Evolutionary conservation across 2,888 invertebrate species (phyloP).

Genomic region (Hirtodrosophila trivittata): DNA sequence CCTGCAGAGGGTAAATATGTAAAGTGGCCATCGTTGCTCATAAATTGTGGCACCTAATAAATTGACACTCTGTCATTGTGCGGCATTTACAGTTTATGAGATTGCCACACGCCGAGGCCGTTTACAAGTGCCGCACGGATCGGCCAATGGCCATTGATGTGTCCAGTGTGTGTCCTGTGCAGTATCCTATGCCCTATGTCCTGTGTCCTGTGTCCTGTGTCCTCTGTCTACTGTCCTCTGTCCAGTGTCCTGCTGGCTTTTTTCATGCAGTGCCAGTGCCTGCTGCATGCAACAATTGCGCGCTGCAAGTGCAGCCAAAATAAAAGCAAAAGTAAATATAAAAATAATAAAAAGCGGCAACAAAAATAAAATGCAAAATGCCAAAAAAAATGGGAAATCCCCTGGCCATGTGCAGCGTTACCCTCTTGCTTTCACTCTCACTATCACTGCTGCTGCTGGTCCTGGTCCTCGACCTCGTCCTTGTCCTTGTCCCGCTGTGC

Average conservation of each 20-base stretch:
- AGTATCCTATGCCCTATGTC: conserved; percentile 11
- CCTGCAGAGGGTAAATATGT: conserved; percentile 1
- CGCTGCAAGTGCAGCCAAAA: conserved; percentile 45
- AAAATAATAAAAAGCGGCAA: conserved; percentile 19
- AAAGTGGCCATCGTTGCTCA: conserved; percentile 44
- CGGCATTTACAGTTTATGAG: conserved; percentile 77
- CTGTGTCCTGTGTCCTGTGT: conserved; percentile 11
- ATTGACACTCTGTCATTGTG: conserved; percentile 79
- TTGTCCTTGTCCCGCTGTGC: not conserved
- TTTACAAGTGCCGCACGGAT: conserved; percentile 11
- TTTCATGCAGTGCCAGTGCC: conserved; percentile 40
- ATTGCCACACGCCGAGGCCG: conserved; percentile 30
- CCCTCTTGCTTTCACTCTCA: not conserved
- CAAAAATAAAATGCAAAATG: conserved; percentile 52
- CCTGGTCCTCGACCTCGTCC: not conserved
- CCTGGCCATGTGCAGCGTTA: conserved; percentile 12
- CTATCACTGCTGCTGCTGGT: not conserved
- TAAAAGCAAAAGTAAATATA: conserved; percentile 15
- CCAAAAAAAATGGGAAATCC: conserved; percentile 37
- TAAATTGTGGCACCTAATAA: conserved; percentile 79
- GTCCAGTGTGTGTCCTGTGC: not conserved
- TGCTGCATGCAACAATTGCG: conserved; percentile 73
- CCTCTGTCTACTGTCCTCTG: conserved; percentile 27
- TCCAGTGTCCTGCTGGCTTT: conserved; percentile 16
- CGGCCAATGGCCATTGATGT: conserved; percentile 20